Evolutionary conservation across 2,797 vertebrate species (phyloP).

Genomic region (Protosalanx chinensis): DNA sequence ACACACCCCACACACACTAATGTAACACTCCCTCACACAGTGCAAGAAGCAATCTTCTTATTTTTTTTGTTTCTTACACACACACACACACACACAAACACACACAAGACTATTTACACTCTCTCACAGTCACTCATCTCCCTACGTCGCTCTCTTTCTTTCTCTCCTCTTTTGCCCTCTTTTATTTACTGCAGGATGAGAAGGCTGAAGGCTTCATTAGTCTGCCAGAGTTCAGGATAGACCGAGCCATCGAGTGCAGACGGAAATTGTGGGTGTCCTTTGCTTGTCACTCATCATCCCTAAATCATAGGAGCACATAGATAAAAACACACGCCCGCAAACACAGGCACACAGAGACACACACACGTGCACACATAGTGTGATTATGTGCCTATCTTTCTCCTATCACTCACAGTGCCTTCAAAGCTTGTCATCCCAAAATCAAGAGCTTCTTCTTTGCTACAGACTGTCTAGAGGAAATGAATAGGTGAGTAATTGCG

Average conservation of each 20-base stretch:
- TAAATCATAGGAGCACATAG: neutral
- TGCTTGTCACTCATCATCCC: neutral
- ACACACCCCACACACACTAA: neutral
- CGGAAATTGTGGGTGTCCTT: constrained; percentile 84
- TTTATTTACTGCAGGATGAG: constrained; percentile 67
- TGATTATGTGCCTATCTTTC: constrained; percentile 51
- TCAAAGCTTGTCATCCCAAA: constrained; percentile 92
- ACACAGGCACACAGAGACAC: constrained; percentile 21
- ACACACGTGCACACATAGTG: constrained; percentile 18
- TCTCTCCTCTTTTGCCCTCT: neutral
- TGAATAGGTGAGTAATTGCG: constrained; percentile 80
- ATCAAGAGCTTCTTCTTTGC: constrained; percentile 93
- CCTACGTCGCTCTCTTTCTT: constrained; percentile 6
- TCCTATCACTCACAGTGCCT: constrained; percentile 73
- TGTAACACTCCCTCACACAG: too few relatives aligned
- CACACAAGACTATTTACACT: neutral
- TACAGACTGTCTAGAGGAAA: constrained; percentile 88
- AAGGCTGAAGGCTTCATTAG: constrained; percentile 81
- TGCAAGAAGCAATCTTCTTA: constrained; percentile 19
- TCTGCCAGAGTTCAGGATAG: constrained; percentile 80
- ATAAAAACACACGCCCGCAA: constrained; percentile 22
- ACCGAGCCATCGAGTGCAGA: constrained; percentile 79
- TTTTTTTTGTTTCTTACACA: neutral
- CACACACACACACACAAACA: neutral
- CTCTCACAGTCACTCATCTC: neutral